Conservation (phyloP, 1,140 invertebrate genomes). For the Drosophila tani region DNA sequence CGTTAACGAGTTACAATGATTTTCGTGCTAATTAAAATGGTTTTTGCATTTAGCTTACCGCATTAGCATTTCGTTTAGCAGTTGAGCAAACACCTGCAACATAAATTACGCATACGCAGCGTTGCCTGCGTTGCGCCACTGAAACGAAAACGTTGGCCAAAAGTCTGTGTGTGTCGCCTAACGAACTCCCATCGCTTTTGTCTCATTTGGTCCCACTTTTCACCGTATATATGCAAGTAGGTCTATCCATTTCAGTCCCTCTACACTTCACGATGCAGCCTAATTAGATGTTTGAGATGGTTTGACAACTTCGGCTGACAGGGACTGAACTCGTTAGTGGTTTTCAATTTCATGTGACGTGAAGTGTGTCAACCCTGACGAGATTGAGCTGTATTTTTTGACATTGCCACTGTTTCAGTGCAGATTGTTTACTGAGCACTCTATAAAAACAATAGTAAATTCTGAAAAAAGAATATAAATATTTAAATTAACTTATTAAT, state of each 20-base stretch:
- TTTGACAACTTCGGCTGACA: slow-evolving; percentile 50
- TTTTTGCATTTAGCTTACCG: slow-evolving; percentile 83
- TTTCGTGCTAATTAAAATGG: slow-evolving; percentile 83
- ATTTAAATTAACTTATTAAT: too few species aligned
- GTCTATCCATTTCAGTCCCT: slow-evolving; percentile 4
- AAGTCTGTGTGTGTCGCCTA: slow-evolving; percentile 67
- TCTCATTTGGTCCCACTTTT: slow-evolving; percentile 39
- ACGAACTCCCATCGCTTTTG: slow-evolving; percentile 61
- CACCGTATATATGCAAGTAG: neutral
- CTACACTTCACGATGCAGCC: slow-evolving; percentile 42
- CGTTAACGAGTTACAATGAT: slow-evolving; percentile 83
- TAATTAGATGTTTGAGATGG: slow-evolving; percentile 73
- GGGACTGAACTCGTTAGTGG: slow-evolving; percentile 69
- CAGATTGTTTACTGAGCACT: neutral
- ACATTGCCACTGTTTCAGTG: neutral
- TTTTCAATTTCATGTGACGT: slow-evolving; percentile 23
- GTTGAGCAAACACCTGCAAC: slow-evolving; percentile 74
- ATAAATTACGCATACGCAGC: slow-evolving; percentile 82
- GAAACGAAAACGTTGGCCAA: slow-evolving; percentile 57
- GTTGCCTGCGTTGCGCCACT: slow-evolving; percentile 19
- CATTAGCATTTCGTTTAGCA: slow-evolving; percentile 81
- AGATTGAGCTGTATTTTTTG: too few species aligned
- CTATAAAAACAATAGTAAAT: too few species aligned
- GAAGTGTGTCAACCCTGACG: neutral
- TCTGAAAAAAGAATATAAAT: neutral